Conservation (phyloP, 2,888 invertebrate species). For the Erynnis tages region DNA sequence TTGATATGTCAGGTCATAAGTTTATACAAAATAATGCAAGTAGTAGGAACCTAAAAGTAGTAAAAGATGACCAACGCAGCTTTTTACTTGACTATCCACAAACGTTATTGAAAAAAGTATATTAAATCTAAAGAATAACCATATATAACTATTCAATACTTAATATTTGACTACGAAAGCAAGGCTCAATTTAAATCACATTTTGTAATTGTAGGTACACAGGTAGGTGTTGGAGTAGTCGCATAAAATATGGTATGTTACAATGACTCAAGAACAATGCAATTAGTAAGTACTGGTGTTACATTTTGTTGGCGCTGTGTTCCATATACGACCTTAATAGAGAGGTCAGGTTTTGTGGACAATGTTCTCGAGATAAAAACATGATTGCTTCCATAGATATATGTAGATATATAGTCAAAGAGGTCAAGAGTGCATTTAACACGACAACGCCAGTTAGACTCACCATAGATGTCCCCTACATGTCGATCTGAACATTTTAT, state of each 20-base stretch:
- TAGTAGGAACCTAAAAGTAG: too few species aligned
- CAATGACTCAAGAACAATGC: slow-evolving; percentile 59
- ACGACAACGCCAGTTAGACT: slow-evolving; percentile 18
- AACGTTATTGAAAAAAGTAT: too few species aligned
- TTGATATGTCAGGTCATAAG: neutral
- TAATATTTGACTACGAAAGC: too few species aligned
- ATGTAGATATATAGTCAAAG: slow-evolving; percentile 35
- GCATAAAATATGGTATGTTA: too few species aligned
- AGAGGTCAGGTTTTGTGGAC: slow-evolving; percentile 13
- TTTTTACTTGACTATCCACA: too few species aligned
- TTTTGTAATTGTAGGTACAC: too few species aligned
- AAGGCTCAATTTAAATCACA: too few species aligned
- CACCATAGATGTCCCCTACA: slow-evolving; percentile 29
- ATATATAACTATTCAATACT: too few species aligned
- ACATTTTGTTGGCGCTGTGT: slow-evolving; percentile 3
- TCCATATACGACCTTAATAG: slow-evolving; percentile 13
- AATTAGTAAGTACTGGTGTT: slow-evolving; percentile 44
- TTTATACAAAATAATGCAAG: neutral
- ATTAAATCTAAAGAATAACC: too few species aligned
- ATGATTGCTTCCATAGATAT: slow-evolving; percentile 13
- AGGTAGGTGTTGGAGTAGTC: too few species aligned
- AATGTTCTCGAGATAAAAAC: slow-evolving; percentile 28
- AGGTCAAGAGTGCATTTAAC: slow-evolving; percentile 36
- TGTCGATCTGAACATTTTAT: slow-evolving; percentile 23
- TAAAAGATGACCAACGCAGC: too few species aligned